Base-by-base conservation (phyloP, 2,113 vertebrate genomes). In the Dicerorhinus sumatrensis region DNA sequence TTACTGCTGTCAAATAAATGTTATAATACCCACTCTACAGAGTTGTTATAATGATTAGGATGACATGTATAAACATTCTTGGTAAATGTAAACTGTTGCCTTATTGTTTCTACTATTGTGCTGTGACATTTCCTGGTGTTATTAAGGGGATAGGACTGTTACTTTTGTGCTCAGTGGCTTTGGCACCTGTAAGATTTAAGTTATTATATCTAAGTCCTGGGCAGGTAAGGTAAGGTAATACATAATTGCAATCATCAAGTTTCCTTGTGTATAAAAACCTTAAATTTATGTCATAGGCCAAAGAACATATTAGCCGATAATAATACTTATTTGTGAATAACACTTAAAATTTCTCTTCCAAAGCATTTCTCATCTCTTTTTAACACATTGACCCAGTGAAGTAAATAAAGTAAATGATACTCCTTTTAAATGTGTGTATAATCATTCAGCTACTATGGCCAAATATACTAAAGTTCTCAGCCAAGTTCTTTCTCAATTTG, bases 201-300 rank as follows among this genome's bases (percentile, higher is more conserved):
- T 88, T 75, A 54, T 33, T 93, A 3, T 75, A 86, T 80, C 8
- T 65, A 51, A 85, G 13, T 51, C 27, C 18, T 65, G 31, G 17
- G 14, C 27, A 81, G 6, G 39, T 95, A 77, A 88, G 48, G 2
- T 76, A n/a, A n/a, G n/a, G n/a, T n/a, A 14, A n/a, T 81, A 54
- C 17, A 4, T 86, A 36, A 96, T 56, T 72, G 12, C 31, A 92
- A 33, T 58, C 33, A 39, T 48, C 27, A 79, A 29, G 5, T 80
- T 91, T 95, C 54, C 62, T 77, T 82, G 33, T 73, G 9, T 70
- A 90, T 87, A 76, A 72, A 23, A 48, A 48, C 11, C 76, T 89
- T 82, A 91, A n/a, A 31, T 91, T 86, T 93, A 39, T 70, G 4
- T 76, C 5, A 58, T 94, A 94, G 56, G 21, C 18, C 29, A 95